Percentiles rank a stretch among this genome's conserved stretches.
Conservation (phyloP, 2,113 vertebrate genomes). For the Geococcyx californianus region DNA sequence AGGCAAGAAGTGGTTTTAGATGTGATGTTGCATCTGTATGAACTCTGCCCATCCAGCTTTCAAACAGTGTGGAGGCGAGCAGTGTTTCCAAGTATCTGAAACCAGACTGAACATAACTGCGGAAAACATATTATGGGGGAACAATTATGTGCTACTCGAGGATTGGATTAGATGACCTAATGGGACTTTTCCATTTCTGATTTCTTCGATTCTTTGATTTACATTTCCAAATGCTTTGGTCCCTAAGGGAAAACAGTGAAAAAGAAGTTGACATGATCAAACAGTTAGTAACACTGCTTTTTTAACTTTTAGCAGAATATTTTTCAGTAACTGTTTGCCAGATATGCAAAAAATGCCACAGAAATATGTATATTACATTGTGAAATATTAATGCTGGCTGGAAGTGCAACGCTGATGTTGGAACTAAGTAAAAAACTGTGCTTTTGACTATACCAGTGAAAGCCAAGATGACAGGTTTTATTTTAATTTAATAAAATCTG, state of each 20-base stretch:
- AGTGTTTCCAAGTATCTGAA: background rate
- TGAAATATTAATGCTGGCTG: slow-evolving; percentile 57
- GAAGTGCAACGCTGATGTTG: slow-evolving; percentile 35
- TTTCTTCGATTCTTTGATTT: slow-evolving; percentile 40
- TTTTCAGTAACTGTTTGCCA: slow-evolving; percentile 49
- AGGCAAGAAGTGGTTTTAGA: background rate
- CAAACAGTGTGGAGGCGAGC: background rate
- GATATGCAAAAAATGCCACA: slow-evolving; percentile 35
- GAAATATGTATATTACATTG: slow-evolving; percentile 25
- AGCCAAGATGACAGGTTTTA: slow-evolving; percentile 68
- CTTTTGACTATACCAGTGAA: slow-evolving; percentile 59
- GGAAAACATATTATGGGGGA: background rate
- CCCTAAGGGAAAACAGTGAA: slow-evolving; percentile 4
- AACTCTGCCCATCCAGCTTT: background rate
- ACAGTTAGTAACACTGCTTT: slow-evolving; percentile 17
- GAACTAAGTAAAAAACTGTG: slow-evolving; percentile 51
- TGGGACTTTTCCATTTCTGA: slow-evolving; percentile 23
- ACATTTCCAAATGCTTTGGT: slow-evolving; percentile 44
- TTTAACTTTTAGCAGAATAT: slow-evolving; percentile 49
- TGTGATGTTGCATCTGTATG: background rate
- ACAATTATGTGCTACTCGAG: slow-evolving; percentile 7
- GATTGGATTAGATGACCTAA: slow-evolving; percentile 20
- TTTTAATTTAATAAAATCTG: slow-evolving; percentile 77
- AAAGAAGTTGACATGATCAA: slow-evolving; percentile 36
- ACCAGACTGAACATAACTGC: background rate